These are phyloP conservation scores for Antheraea pernyi DNA, from an alignment of 1,140 invertebrate species.

Conservation along the genomic window DNA sequence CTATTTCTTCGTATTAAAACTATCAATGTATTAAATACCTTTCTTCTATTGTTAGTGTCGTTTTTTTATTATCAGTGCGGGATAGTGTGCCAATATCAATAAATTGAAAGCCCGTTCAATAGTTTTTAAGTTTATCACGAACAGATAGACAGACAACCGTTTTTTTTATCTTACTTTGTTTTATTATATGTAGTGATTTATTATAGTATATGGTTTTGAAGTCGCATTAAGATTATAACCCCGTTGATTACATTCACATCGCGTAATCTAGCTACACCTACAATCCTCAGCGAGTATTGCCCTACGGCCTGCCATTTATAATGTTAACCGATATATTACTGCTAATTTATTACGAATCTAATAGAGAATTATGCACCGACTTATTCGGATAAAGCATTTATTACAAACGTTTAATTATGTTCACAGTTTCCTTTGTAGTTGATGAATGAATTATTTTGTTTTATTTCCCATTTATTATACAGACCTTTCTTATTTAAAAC, in stretches of 20 bases:
- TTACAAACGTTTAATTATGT: not conserved
- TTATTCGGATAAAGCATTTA: constrained; percentile 21
- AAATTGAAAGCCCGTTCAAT: too few species aligned
- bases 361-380: constrained; percentile 27
- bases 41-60: too few species aligned
- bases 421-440: not conserved
- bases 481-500: too few species aligned
- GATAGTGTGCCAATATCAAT: too few species aligned
- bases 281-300: constrained; percentile 11
- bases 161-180: too few species aligned
- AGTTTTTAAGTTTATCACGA: too few species aligned
- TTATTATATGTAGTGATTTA: too few species aligned
- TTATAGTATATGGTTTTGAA: too few species aligned
- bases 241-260: constrained; percentile 12
- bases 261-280: constrained; percentile 25
- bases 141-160: too few species aligned
- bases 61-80: too few species aligned
- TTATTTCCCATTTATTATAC: not conserved
- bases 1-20: too few species aligned
- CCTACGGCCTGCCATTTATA: constrained; percentile 27
- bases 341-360: constrained; percentile 37
- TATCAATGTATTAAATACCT: too few species aligned
- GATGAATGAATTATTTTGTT: not conserved
- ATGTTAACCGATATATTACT: constrained; percentile 24
- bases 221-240: not conserved